Base-by-base conservation (phyloP, 1,140 invertebrate species). In the Diorhabda elongata region DNA sequence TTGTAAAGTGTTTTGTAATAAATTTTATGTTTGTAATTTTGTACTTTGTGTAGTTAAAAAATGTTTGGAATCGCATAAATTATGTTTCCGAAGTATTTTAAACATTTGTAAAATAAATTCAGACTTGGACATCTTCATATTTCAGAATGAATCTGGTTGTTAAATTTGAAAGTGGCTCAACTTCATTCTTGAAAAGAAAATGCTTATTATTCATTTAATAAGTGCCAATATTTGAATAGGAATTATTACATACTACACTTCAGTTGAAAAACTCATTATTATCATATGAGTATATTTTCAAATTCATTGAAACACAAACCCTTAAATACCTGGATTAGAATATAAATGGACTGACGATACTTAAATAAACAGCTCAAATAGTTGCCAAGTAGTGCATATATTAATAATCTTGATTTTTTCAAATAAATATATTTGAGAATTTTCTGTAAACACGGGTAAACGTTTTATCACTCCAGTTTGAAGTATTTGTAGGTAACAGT, bases 181-280 rank as follows among this genome's bases (percentile, higher is more conserved):
- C 59, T 67, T 56, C 60, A 67, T 70, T 70, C 69, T 70, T 61
- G 64, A 57, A 61, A 60, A 66, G 63, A 70, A 66, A 66, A 70
- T 0, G 64, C 68, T 67, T 57, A 56, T 70, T 70, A 70, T 70
- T 70, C 56, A 67, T 62, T 66, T 61, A 70, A 70, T 70, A 70
- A 70, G 66, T 70, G 64, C 69, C 59, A 70, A 47, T 70, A 70
- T 59, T 59, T 59, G 66, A 52, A 70, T 42, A 70, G 57, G 59
- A 70, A 70, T 42, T 70, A 58, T 60, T 26, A 26, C 26, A 26
- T 26, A 26, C 1, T 26, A 26, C 26, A 26, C 26, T 26, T 26
- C 26, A 26, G 26, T 26, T 26, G 26, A 26, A 26, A 26, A 26
- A 26, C 26, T 26, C 26, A 26, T 26, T 26, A 26, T 26, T 26